These are phyloP conservation scores for Malthinus flaveolus DNA, from an alignment of 2,888 invertebrate genomes.

Conservation along the genomic window DNA sequence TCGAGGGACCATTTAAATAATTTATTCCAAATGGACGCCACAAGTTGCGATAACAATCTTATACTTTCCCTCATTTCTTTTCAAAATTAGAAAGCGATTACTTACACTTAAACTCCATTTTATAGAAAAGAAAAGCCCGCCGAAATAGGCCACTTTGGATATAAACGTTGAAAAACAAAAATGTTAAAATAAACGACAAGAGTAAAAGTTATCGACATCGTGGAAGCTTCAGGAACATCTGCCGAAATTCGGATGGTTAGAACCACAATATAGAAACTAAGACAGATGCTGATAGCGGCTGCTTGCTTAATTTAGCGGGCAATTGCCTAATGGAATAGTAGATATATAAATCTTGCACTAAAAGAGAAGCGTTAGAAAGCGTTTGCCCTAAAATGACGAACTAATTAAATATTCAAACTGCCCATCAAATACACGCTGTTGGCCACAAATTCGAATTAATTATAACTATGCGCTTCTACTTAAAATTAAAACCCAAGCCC, in stretches of 20 bases:
- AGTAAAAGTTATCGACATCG: constrained; percentile 24
- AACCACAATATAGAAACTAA: constrained; percentile 27
- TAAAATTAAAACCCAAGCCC: too few species aligned
- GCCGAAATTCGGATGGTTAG: constrained; percentile 17
- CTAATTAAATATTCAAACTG: constrained; percentile 10
- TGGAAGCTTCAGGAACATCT: constrained; percentile 23
- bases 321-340: constrained; percentile 14
- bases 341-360: constrained; percentile 14
- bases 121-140: too few species aligned
- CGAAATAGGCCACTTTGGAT: background rate
- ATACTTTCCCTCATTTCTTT: too few species aligned
- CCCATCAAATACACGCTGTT: constrained; percentile 1
- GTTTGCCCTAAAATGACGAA: constrained; percentile 7
- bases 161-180: constrained; percentile 2
- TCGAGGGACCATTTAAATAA: too few species aligned
- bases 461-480: background rate
- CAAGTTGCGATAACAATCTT: too few species aligned
- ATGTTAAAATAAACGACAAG: constrained; percentile 14
- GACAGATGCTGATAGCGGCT: constrained; percentile 27
- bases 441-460: constrained; percentile 1
- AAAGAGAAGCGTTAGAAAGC: constrained; percentile 6
- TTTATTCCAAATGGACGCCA: too few species aligned
- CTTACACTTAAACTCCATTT: too few species aligned
- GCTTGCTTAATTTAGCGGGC: constrained; percentile 9
- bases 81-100: too few species aligned